A percentile compares a stretch with the other conserved stretches of the same genome.
These are phyloP conservation scores for Sclerodermus sp. DNA, from an alignment of 2,888 invertebrate genomes.

Conservation along the genomic window DNA sequence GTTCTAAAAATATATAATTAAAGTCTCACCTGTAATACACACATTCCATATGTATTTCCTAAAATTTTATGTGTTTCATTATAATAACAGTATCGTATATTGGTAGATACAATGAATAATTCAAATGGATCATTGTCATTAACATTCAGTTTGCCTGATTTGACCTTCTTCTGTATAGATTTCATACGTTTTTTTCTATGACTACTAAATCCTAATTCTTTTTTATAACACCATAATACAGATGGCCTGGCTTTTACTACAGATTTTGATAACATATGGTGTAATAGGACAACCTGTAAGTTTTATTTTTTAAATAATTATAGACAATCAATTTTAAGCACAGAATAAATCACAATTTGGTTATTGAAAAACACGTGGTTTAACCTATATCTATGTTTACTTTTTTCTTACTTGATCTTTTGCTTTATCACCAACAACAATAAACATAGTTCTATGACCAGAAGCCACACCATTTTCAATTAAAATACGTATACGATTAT, in stretches of 20 bases:
- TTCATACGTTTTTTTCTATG: slow-evolving; percentile 93
- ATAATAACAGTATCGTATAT: slow-evolving; percentile 96
- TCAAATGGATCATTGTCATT: slow-evolving; percentile 97
- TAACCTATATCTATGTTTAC: neutral
- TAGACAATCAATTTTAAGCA: neutral
- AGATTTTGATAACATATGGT: slow-evolving; percentile 96
- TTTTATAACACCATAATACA: slow-evolving; percentile 99
- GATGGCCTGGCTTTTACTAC: slow-evolving; percentile 89
- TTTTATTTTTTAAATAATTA: neutral
- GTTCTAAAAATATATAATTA: slow-evolving; percentile 1
- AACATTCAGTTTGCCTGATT: slow-evolving; percentile 83
- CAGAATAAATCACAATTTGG: neutral
- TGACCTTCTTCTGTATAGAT: slow-evolving; percentile 77
- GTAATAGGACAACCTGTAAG: slow-evolving; percentile 86
- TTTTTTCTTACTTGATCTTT: slow-evolving; percentile 78
- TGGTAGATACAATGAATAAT: slow-evolving; percentile 91
- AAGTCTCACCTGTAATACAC: slow-evolving; percentile 78
- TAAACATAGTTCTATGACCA: slow-evolving; percentile 91
- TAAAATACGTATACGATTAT: slow-evolving; percentile 90
- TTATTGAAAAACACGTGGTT: neutral
- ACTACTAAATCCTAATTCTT: slow-evolving; percentile 65
- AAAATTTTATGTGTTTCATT: slow-evolving; percentile 96
- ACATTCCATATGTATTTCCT: slow-evolving; percentile 95
- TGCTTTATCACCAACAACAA: slow-evolving; percentile 93
- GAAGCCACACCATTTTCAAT: slow-evolving; percentile 95